phyloP scores from a whole-genome alignment of 53 echinoderm and acorn worm species.

The Apostichopus leukothele region DNA sequence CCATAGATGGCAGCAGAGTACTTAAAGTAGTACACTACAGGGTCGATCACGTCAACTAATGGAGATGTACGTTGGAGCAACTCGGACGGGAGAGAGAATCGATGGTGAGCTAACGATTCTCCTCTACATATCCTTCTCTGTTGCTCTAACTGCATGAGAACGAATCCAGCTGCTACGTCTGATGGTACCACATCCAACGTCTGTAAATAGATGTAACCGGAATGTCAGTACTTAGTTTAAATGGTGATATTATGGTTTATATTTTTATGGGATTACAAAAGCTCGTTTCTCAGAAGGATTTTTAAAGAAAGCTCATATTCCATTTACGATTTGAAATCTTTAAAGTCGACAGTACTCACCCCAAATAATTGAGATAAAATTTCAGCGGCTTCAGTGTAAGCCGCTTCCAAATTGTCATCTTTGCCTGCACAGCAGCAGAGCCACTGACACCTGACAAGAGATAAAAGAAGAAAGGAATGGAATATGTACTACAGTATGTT shows the following conservation, averaged over 20 bases:
- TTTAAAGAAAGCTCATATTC: too few species aligned
- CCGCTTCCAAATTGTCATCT: conserved; percentile 88
- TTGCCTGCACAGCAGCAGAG: conserved; percentile 85
- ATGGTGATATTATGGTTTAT: too few species aligned
- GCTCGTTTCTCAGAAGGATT: too few species aligned
- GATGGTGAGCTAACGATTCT: conserved; percentile 45
- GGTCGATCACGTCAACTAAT: conserved; percentile 49
- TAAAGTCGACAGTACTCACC: conserved; percentile 51
- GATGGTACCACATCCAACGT: conserved; percentile 84
- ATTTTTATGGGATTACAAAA: too few species aligned
- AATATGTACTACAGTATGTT: too few species aligned
- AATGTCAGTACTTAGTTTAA: neutral
- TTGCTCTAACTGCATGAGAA: conserved; percentile 89
- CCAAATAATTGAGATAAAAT: conserved; percentile 88
- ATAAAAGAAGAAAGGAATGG: neutral
- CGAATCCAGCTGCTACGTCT: conserved; percentile 89
- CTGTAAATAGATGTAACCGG: conserved; percentile 30
- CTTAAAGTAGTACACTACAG: conserved; percentile 68
- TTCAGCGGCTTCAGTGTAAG: conserved; percentile 88
- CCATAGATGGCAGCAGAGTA: conserved; percentile 81
- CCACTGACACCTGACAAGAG: conserved; percentile 69
- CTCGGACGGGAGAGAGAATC: conserved; percentile 45
- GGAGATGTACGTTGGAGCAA: conserved; percentile 49
- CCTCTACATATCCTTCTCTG: conserved; percentile 61
- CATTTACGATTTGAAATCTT: too few species aligned